Conservation (phyloP, 2,113 vertebrate species). For the Sula dactylatra region DNA sequence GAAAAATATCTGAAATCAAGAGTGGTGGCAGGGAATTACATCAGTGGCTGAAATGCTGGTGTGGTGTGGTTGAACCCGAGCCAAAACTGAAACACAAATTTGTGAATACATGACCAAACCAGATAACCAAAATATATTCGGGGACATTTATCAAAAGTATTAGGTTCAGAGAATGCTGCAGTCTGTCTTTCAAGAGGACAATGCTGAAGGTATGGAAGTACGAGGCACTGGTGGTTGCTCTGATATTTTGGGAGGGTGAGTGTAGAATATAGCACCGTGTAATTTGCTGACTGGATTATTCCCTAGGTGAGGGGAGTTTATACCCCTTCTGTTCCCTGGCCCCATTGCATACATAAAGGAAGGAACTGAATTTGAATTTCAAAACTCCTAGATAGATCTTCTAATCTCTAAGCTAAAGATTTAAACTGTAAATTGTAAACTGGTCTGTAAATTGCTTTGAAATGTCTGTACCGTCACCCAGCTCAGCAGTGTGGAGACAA, state of each 20-base stretch:
- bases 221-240: not conserved
- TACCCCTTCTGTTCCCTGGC: not conserved
- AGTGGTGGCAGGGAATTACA: not conserved
- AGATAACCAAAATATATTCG: not conserved
- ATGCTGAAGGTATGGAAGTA: not conserved
- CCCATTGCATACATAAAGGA: not conserved
- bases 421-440: too few species aligned
- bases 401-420: not conserved
- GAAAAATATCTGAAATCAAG: not conserved
- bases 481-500: not conserved
- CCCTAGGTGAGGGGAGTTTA: not conserved
- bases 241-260: not conserved
- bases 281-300: not conserved
- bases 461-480: not conserved
- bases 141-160: not conserved
- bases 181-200: not conserved
- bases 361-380: not conserved
- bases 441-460: not conserved
- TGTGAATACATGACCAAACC: not conserved
- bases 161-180: not conserved
- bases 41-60: not conserved
- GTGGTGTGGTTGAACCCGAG: not conserved
- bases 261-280: not conserved
- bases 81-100: not conserved
- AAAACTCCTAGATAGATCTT: not conserved